Evolutionary conservation across 2,113 vertebrate genomes (phyloP), one percentile per base, ranked within the genome.

Genomic region (Amazona vittata): DNA sequence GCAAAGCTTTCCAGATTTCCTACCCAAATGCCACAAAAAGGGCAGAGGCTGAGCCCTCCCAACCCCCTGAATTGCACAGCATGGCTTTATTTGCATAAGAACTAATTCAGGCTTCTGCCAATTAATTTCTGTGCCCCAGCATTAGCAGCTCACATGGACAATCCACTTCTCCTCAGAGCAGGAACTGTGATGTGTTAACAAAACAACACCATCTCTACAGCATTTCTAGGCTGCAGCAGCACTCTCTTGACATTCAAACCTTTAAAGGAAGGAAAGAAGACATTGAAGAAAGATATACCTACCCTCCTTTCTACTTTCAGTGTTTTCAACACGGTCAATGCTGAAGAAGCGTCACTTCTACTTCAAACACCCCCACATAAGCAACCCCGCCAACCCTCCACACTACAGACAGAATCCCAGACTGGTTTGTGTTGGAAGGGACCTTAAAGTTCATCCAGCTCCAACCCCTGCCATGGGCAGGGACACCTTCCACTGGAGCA

Each of bases 1-100:
- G 64, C 75, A 0, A 88, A 24, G 49, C 88, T 90, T 69, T 86
- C 86, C 96, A 94, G 79, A 92, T 83, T 94, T 93, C 91, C 83
- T 65, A 52, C 50, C 92, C 79, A 79, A 95, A 92, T 9, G 43
- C 64, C 93, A 83, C 90, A 83, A 59, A 59, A 90, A 86, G 76
- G 92, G 68, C 79, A 73, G 26, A 41, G 71, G 4, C 59, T 94
- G 83, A 83, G 11, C 28, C 85, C 85, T 96, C 29, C 82, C 75
- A 71, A 22, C 9, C 79, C 79, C 31, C 67, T 3, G 75, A 55
- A 73, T 86, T 82, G 91, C 94, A 87, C 59, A 79, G 74, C 37
- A 1, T 43, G 25, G 67, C 87, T 90, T 71, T 20, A 87, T 91
- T 90, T 90, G 88, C 82, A 28, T 49, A 69, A 90, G 75, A 68